Conservation (phyloP, 1,140 invertebrate genomes). For the Philotrypesis tridentata region DNA sequence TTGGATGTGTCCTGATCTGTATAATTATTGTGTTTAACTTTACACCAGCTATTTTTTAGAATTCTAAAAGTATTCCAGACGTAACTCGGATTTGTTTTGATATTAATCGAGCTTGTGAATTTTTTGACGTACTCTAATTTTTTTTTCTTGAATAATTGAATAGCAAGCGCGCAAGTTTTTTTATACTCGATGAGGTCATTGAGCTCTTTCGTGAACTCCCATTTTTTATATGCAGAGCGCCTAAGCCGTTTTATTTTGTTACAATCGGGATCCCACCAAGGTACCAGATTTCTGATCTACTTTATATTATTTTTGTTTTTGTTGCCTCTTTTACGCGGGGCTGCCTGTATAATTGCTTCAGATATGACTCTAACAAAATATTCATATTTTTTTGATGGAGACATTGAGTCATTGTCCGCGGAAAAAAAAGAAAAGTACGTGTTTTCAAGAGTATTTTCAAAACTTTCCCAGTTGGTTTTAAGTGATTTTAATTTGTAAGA, state of each 20-base stretch:
- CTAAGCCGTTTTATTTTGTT: not conserved
- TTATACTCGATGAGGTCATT: slow-evolving; percentile 11
- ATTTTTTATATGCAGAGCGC: slow-evolving; percentile 11
- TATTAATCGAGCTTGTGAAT: slow-evolving; percentile 8
- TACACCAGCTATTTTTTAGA: not conserved
- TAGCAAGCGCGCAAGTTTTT: slow-evolving; percentile 1
- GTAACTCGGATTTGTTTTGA: not conserved
- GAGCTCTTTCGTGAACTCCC: not conserved
- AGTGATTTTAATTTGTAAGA: not conserved
- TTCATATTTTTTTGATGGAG: slow-evolving; percentile 5
- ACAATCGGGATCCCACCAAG: slow-evolving; percentile 33
- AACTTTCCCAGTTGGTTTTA: slow-evolving; percentile 8
- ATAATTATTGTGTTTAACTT: not conserved
- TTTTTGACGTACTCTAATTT: not conserved
- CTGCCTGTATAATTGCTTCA: not conserved
- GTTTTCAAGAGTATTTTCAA: not conserved
- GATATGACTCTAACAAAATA: not conserved
- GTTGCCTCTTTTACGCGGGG: not conserved
- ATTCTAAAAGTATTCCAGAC: slow-evolving; percentile 14
- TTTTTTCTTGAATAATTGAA: slow-evolving; percentile 23
- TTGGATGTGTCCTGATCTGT: not conserved
- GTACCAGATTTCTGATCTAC: not conserved
- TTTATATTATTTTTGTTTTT: not conserved
- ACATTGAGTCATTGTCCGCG: not conserved
- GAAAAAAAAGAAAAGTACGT: not conserved